Conservation (phyloP, 2,888 invertebrate genomes). For the Eupelmus urozonus region DNA sequence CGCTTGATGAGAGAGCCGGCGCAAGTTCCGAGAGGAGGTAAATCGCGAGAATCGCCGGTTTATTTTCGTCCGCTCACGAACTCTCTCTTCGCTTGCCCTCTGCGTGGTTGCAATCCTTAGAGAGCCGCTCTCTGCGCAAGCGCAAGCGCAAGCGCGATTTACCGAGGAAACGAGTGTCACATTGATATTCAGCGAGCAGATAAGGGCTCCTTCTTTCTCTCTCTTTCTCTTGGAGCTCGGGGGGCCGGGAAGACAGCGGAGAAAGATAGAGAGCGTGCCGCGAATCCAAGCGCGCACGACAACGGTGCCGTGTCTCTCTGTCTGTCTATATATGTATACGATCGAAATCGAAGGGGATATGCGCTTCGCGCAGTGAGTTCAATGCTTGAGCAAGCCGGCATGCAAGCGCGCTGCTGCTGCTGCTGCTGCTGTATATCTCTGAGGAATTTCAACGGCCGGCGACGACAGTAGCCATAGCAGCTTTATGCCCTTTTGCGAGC, state of each 20-base stretch:
- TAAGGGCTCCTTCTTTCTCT: slow-evolving; percentile 4
- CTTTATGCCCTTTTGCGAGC: slow-evolving; percentile 46
- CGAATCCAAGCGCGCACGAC: slow-evolving; percentile 8
- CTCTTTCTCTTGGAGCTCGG: background rate
- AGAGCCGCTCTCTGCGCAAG: slow-evolving; percentile 8
- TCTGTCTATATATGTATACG: background rate
- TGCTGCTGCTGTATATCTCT: background rate
- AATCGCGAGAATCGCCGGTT: slow-evolving; percentile 39
- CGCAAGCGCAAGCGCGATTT: no score
- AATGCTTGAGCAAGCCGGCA: slow-evolving; percentile 20
- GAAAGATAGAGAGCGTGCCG: slow-evolving; percentile 12
- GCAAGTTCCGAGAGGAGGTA: slow-evolving; percentile 29
- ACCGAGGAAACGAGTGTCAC: slow-evolving; percentile 36
- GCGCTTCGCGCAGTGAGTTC: slow-evolving; percentile 24
- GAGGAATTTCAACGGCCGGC: slow-evolving; percentile 36
- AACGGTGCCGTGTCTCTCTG: background rate
- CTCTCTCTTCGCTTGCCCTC: background rate
- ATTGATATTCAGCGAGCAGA: slow-evolving; percentile 50
- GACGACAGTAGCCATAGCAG: slow-evolving; percentile 12
- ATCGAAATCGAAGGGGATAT: slow-evolving; percentile 24
- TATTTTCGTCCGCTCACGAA: slow-evolving; percentile 37
- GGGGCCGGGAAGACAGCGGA: no score
- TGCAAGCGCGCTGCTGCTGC: background rate
- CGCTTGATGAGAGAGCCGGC: slow-evolving; percentile 8
- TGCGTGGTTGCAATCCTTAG: background rate